Conservation (phyloP, 2,888 invertebrate genomes). For the Stramonita haemastoma region DNA sequence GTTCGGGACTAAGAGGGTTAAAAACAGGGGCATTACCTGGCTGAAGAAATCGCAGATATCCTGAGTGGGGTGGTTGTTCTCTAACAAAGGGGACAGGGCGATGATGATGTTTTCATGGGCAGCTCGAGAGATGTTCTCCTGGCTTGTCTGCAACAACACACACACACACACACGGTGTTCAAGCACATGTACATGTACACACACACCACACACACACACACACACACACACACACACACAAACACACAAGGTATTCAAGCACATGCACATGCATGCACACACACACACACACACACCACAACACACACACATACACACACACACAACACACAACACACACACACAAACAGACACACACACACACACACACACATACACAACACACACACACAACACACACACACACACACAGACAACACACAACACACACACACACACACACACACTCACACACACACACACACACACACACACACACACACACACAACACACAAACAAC, state of each 20-base stretch:
- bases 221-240: background rate
- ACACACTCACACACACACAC: background rate
- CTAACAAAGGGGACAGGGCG: conserved; percentile 84
- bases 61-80: conserved; percentile 82
- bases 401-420: background rate
- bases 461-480: conserved; percentile 11
- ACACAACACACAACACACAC: background rate
- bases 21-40: conserved; percentile 69
- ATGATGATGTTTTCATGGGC: conserved; percentile 78
- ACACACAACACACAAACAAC: background rate
- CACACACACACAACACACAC: no score
- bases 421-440: background rate
- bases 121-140: conserved; percentile 73
- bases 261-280: background rate
- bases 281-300: background rate
- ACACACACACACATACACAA: no score
- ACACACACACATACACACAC: background rate
- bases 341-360: no score
- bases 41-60: conserved; percentile 82
- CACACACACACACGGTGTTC: background rate
- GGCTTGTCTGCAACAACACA: conserved; percentile 66
- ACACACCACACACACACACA: background rate
- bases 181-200: conserved; percentile 13
- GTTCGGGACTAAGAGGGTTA: no score
- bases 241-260: no score